Evolutionary conservation across 2,113 vertebrate genomes (phyloP).

Genomic region (Ellobius talpinus): DNA sequence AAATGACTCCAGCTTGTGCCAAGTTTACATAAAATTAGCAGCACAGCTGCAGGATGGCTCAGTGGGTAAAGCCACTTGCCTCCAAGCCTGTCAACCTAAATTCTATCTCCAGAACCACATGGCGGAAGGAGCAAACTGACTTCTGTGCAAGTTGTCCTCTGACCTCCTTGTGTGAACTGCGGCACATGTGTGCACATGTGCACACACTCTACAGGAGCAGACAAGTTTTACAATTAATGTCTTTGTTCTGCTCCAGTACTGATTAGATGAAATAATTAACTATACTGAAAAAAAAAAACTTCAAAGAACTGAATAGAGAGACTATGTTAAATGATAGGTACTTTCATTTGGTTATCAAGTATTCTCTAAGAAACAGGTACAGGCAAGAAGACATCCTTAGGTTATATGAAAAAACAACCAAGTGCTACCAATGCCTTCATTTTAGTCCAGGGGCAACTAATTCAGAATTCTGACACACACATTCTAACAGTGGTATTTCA

Average conservation of each 20-base stretch:
- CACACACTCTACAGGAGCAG: neutral
- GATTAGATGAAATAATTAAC: constrained; percentile 9
- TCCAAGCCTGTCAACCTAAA: neutral
- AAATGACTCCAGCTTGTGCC: neutral
- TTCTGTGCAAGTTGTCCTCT: neutral
- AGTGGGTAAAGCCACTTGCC: neutral
- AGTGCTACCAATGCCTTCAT: neutral
- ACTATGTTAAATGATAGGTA: neutral
- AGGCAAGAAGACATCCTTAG: neutral
- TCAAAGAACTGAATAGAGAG: neutral
- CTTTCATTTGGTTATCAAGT: neutral
- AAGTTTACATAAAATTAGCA: neutral
- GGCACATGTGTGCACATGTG: neutral
- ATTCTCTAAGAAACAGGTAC: neutral
- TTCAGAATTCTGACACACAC: too few species aligned
- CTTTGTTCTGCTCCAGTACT: neutral
- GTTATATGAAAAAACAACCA: neutral
- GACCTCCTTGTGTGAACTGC: neutral
- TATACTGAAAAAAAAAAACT: neutral
- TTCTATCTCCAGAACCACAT: neutral
- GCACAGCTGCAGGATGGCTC: neutral
- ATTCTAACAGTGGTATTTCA: too few species aligned
- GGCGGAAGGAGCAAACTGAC: neutral
- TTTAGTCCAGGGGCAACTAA: too few species aligned
- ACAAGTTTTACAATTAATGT: neutral